Percentiles rank a stretch among this genome's conserved stretches.
phyloP scores from a whole-genome alignment of 1,140 invertebrate species.

The Ceratitis capitata region DNA sequence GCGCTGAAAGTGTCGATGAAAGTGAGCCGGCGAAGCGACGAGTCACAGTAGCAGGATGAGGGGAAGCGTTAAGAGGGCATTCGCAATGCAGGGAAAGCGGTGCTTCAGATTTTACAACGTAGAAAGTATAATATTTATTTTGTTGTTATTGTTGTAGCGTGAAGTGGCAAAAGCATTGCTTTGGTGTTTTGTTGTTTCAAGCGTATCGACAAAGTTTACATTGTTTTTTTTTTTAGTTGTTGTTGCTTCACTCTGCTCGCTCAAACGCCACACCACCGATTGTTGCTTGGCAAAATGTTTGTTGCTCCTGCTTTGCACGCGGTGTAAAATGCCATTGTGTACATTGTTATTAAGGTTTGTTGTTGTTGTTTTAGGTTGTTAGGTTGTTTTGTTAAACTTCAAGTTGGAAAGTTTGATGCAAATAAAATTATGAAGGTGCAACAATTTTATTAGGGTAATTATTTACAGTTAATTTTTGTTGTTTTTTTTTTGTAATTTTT shows the following conservation, averaged over 20 bases:
- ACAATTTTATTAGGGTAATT: constrained; percentile 42
- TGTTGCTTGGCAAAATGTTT: background rate
- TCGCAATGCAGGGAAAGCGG: background rate
- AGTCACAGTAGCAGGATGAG: background rate
- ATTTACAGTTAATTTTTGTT: background rate
- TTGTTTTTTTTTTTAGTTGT: background rate
- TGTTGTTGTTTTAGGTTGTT: constrained; percentile 11
- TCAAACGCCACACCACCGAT: background rate
- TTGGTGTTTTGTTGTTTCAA: background rate
- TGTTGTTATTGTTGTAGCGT: background rate
- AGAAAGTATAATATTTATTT: background rate
- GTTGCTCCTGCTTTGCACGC: background rate
- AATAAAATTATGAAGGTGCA: constrained; percentile 42
- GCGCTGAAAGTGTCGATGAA: constrained; percentile 16
- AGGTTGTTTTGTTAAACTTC: background rate
- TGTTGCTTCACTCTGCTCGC: background rate
- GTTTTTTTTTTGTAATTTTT: background rate
- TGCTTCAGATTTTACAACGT: background rate
- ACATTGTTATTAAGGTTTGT: background rate
- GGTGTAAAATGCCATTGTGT: background rate
- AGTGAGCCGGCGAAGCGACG: background rate
- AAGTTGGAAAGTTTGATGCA: constrained; percentile 25
- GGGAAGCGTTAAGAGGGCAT: background rate
- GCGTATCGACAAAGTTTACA: constrained; percentile 7
- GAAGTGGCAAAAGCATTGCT: background rate